Evolutionary conservation across 2,113 vertebrate species (phyloP).

Genomic region (Syngnathus floridae): DNA sequence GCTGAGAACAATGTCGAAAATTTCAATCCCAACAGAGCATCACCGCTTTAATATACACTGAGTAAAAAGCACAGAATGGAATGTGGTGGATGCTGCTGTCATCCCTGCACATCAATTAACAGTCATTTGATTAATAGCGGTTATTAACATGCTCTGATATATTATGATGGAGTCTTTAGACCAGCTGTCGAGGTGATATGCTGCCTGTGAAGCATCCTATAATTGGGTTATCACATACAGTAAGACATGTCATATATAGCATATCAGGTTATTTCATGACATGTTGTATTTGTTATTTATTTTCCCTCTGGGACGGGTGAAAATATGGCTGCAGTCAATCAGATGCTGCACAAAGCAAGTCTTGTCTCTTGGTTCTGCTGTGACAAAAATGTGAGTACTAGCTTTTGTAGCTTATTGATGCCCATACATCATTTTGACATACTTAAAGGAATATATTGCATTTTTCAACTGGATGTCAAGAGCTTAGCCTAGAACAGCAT

Average conservation of each 20-base stretch:
- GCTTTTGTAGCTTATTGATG: not conserved
- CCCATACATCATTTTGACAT: not conserved
- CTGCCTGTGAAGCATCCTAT: not conserved
- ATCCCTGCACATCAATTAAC: not conserved
- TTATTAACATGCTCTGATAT: not conserved
- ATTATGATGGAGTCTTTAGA: not conserved
- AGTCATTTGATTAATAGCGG: not conserved
- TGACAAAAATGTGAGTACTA: not conserved
- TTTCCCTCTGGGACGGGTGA: not conserved
- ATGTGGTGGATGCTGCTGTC: not conserved
- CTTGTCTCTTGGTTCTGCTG: not conserved
- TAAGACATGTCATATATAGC: not conserved
- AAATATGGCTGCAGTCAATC: not conserved
- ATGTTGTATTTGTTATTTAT: not conserved
- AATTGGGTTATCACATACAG: not conserved
- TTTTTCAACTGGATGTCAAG: not conserved
- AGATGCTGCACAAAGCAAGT: not conserved
- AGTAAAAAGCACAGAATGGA: not conserved
- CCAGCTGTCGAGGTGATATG: not conserved
- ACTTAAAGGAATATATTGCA: not conserved
- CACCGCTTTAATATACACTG: not conserved
- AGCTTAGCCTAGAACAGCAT: not conserved
- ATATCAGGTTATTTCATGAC: not conserved
- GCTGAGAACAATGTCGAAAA: not conserved
- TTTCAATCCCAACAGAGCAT: not conserved